Evolutionary conservation across 2,113 vertebrate genomes (phyloP), one percentile per base, ranked within the genome.

Genomic region (Myodes glareolus): DNA sequence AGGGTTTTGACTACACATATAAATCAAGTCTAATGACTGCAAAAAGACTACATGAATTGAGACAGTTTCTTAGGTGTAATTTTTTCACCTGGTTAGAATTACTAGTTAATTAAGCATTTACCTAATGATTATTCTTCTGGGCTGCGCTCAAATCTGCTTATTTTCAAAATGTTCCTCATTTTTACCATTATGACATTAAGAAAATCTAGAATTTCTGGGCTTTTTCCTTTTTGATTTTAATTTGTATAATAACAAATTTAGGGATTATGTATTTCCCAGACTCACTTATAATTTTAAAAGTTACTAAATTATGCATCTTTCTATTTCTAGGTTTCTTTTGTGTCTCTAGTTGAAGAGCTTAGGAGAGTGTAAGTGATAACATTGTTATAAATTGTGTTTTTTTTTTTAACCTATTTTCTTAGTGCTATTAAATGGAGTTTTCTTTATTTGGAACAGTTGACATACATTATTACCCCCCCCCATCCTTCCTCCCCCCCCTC

Each of bases 291-390:
- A 68, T 95, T 96, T 86, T n/a, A 91, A 67, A 78, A 45, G 88
- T 84, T 84, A 95, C 80, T 96, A 96, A 97, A 33, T 85, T 87
- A 52, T 36, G 4, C 96, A 33, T 2, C 8, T 95, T 95, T 42
- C 78, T 97, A 77, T 97, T 92, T 95, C 90, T 98, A 99, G 99
- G 98, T 98, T 96, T 98, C 99, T 45, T 99, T 99, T 95, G 98
- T 99, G 2, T 98, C 98, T 6, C 80, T 98, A 92, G 98, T 99
- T 95, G 99, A 99, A 96, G 99, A 99, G 91, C 98, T 99, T 68
- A 99, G 99, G 97, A 99, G 97, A 98, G 98, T 98, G 99, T 99
- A 99, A 99, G 99, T 99, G 88, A 86, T 88, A 50, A 85, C 63
- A 68, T 89, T 90, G 42, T 94, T 93, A 47, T 0, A 81, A 95